Evolutionary conservation across 1,140 invertebrate species (phyloP), one percentile per base, ranked within the genome.

Genomic region (Pogonomyrmex barbatus): DNA sequence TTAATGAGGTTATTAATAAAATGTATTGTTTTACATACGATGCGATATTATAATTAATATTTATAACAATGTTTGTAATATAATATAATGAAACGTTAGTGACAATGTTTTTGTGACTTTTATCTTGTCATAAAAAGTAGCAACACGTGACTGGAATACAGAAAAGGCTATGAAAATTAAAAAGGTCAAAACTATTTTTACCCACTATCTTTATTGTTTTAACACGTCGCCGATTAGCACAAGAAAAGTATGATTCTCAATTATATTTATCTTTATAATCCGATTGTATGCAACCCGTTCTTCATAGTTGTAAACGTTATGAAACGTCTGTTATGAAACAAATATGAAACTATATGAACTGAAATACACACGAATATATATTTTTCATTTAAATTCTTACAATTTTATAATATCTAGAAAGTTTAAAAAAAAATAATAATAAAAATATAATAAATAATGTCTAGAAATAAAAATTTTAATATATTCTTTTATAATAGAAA

Each of bases 241-340:
- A 89, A 89, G 73, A 89, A 89, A 89, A 52, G 62, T 78, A 30
- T 47, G 12, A 12, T 6, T 68, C 17, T 36, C 33, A 12, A 50
- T 24, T 39, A 54, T 70, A 73, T 86, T 86, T 45, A 70, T 81
- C 50, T 70, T 77, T 77, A 77, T 58, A 54, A n/a, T 76, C 56
- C 73, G 45, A 56, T 76, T 86, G 14, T 89, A 89, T 89, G 87
- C 87, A 89, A 89, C 62, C 75, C 45, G 75, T 58, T 89, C 60
- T 71, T 73, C 83, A 14, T 56, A 50, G 24, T 70, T 39, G 87
- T 62, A 58, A 42, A 70, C 2, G 47, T 24, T 24, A 24, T 36
- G 14, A 45, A 56, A 39, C 14, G 24, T 24, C 45, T 30, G 36
- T 56, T 39, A 36, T 58, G 8, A 75, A 56, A 4, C 2, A 75